Percentiles rank a stretch among this genome's conserved stretches.
Conservation (phyloP, 1,140 invertebrate species). For the Drosophila rufa region DNA sequence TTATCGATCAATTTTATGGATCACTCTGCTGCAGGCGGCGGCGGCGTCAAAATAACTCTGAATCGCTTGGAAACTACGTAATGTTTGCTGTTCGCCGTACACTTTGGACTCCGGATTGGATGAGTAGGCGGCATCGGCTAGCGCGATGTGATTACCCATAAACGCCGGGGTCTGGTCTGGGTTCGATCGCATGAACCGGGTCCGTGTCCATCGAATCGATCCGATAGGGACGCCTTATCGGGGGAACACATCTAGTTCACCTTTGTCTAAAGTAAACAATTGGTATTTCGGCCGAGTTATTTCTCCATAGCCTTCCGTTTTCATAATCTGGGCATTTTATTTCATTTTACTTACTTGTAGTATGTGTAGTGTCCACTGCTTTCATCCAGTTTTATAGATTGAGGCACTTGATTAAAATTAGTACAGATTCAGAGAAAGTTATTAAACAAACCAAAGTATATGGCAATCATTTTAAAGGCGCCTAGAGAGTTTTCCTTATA, state of each 20-base stretch:
- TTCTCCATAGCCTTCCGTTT: background rate
- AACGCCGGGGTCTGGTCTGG: slow-evolving; percentile 20
- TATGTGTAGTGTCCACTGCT: background rate
- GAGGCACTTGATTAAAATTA: background rate
- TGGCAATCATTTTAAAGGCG: too few relatives aligned
- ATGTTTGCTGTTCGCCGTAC: slow-evolving; percentile 35
- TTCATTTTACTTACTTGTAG: too few relatives aligned
- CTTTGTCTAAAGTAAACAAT: slow-evolving; percentile 17
- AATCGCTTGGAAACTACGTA: slow-evolving; percentile 76
- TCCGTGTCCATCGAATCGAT: slow-evolving; percentile 22
- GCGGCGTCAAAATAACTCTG: slow-evolving; percentile 71
- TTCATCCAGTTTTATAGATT: background rate
- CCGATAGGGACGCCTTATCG: slow-evolving; percentile 25
- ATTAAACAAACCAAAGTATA: too few relatives aligned
- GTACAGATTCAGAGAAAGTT: too few relatives aligned
- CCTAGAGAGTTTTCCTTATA: too few relatives aligned
- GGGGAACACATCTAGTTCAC: slow-evolving; percentile 10
- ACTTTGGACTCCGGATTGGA: slow-evolving; percentile 57
- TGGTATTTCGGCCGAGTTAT: background rate
- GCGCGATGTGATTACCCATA: slow-evolving; percentile 33
- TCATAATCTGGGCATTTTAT: background rate
- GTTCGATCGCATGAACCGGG: slow-evolving; percentile 27
- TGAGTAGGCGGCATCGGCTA: slow-evolving; percentile 38
- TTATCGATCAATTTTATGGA: slow-evolving; percentile 71
- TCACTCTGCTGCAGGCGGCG: slow-evolving; percentile 27